These are phyloP conservation scores for Nomada fabriciana DNA, from an alignment of 2,888 invertebrate genomes.

Conservation along the genomic window DNA sequence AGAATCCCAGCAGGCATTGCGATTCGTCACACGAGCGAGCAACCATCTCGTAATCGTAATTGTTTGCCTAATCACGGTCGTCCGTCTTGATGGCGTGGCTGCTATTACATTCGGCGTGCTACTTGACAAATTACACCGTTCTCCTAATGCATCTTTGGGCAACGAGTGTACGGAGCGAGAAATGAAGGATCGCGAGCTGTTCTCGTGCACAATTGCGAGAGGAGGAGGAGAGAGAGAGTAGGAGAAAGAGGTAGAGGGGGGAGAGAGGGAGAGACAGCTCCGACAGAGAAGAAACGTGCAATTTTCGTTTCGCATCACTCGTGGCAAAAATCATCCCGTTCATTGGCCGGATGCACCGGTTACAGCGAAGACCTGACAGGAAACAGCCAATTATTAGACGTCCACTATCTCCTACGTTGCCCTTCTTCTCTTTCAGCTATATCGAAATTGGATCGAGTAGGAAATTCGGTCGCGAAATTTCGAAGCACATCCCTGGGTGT, in stretches of 20 bases:
- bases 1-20: slow-evolving; percentile 11
- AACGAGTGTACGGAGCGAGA: slow-evolving; percentile 25
- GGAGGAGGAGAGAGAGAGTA: neutral
- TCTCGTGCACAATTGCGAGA: slow-evolving; percentile 35
- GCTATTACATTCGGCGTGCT: slow-evolving; percentile 49
- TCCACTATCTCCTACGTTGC: neutral
- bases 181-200: slow-evolving; percentile 46
- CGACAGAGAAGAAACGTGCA: slow-evolving; percentile 42
- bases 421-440: neutral
- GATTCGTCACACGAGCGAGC: slow-evolving; percentile 35
- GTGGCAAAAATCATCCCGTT: slow-evolving; percentile 36
- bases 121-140: slow-evolving; percentile 45
- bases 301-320: slow-evolving; percentile 55
- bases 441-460: neutral
- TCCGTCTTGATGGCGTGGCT: slow-evolving; percentile 46
- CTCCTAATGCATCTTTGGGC: slow-evolving; percentile 35
- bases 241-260: neutral
- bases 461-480: too few relatives aligned
- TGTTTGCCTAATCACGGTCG: slow-evolving; percentile 48
- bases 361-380: slow-evolving; percentile 35
- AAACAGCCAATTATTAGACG: slow-evolving; percentile 48
- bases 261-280: neutral
- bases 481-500: too few relatives aligned
- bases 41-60: slow-evolving; percentile 42
- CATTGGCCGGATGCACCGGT: slow-evolving; percentile 33